A percentile compares a stretch with the other conserved stretches of the same genome.
phyloP scores from a whole-genome alignment of 2,113 vertebrate species.

The Capricornis sumatraensis region DNA sequence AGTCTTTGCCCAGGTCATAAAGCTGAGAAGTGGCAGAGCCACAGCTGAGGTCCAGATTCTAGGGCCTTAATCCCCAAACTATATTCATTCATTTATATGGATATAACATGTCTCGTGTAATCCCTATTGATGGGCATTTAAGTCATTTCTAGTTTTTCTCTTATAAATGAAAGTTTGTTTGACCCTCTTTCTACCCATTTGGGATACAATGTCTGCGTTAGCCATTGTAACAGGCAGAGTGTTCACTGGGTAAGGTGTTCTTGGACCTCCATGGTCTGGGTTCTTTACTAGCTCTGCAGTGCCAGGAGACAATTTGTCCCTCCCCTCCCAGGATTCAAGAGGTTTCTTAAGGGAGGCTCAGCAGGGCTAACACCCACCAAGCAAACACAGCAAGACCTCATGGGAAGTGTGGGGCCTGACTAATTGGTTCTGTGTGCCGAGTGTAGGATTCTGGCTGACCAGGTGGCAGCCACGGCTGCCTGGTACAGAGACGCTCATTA shows the following conservation, averaged over 20 bases:
- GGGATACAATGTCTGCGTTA: neutral
- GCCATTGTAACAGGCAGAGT: neutral
- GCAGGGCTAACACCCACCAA: neutral
- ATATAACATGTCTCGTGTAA: neutral
- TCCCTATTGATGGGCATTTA: neutral
- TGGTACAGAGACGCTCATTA: conserved; percentile 57
- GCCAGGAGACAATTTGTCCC: neutral
- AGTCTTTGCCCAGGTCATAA: neutral
- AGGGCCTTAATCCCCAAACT: neutral
- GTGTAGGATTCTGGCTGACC: neutral
- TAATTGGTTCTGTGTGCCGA: conserved; percentile 61
- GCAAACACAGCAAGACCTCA: conserved; percentile 33
- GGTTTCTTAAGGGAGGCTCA: neutral
- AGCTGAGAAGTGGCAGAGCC: neutral
- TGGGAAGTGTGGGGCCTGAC: conserved; percentile 33
- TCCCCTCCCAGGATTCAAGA: neutral
- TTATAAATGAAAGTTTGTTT: neutral
- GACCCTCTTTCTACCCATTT: neutral
- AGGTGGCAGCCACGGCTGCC: conserved; percentile 58
- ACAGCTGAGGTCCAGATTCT: neutral
- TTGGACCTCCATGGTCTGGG: neutral
- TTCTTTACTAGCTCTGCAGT: neutral
- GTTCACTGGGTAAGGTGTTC: neutral
- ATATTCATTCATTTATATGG: neutral
- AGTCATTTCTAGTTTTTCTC: neutral